Base-by-base conservation (phyloP, 2,113 vertebrate species). In the Epinephelus lanceolatus region DNA sequence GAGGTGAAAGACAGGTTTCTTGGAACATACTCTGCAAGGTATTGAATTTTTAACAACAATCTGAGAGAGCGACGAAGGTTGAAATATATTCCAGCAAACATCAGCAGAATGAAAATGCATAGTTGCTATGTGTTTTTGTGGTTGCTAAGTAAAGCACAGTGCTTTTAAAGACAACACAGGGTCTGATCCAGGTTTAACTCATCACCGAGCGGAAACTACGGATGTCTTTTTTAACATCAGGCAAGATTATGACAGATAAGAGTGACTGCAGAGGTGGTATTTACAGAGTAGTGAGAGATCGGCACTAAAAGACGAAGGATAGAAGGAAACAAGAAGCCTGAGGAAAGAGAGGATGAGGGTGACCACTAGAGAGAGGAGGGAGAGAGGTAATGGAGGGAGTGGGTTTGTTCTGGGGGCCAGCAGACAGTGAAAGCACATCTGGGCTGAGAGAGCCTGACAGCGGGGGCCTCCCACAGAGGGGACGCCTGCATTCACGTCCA, bases 1-100 rank as follows among this genome's bases (percentile, higher is more conserved):
- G 60, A 70, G 47, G 85, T 78, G 76, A 80, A 21, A 85, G 76
- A 57, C 75, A 14, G 33, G 45, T n/a, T 49, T 74, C 73, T 57
- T 53, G 3, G 21, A 55, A 56, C 21, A 13, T n/a, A 27, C 37
- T 33, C 21, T 0, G 4, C 12, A 66, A 59, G 75, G 2, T 60
- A 33, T 57, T 7, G 3, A 66, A 47, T 67, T 18, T 52, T 71
- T 59, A 57, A 63, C 25, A 33, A 59, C 4, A 3, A 23, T 18
- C 19, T 42, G 18, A 30, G 19, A 6, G 4, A 17, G 8, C 52
- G 21, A 47, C 12, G 18, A 6, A 23, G 42, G 6, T 18, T 76
- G 11, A 62, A 76, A n/a, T 61, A 14, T 37, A 45, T 45, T 17
- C 1, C 13, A 62, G 8, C 15, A 73, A 63, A 62, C 57, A 59